phyloP scores from a whole-genome alignment of 23 tunicate species.

The Ciona savignyi region DNA sequence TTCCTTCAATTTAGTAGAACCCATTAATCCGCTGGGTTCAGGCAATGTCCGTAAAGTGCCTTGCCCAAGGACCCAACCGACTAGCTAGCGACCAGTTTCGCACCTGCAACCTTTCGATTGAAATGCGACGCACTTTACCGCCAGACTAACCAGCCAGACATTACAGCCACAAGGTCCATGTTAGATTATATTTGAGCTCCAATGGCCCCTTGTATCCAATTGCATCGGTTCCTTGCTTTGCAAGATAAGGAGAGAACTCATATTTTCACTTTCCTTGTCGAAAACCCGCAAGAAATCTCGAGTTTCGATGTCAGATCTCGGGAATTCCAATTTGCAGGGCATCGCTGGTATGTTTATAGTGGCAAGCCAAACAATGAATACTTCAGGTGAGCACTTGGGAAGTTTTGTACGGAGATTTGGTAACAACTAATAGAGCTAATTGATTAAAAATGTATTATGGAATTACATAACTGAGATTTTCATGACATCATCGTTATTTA shows the following conservation, averaged over 20 bases:
- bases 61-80: too few relatives aligned
- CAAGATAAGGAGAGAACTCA: conserved; percentile 94
- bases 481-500: too few relatives aligned
- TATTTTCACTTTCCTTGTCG: conserved; percentile 90
- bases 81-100: too few relatives aligned
- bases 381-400: conserved; percentile 53
- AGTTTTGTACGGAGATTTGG: neutral
- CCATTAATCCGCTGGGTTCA: too few relatives aligned
- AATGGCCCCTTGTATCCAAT: conserved; percentile 98
- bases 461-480: too few relatives aligned
- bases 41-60: too few relatives aligned
- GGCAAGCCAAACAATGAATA: conserved; percentile 92
- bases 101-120: too few relatives aligned
- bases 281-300: conserved; percentile 96
- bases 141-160: too few relatives aligned
- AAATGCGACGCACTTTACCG: too few relatives aligned
- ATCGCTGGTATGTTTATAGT: conserved; percentile 96
- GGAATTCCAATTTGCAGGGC: conserved; percentile 97
- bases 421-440: neutral
- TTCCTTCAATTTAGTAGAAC: too few relatives aligned
- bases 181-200: too few relatives aligned
- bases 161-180: too few relatives aligned
- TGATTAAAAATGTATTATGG: neutral
- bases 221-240: conserved; percentile 82
- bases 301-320: conserved; percentile 90